Evolutionary conservation across 1,140 invertebrate genomes (phyloP).

Genomic region (Lepidotrigona ventralis): DNA sequence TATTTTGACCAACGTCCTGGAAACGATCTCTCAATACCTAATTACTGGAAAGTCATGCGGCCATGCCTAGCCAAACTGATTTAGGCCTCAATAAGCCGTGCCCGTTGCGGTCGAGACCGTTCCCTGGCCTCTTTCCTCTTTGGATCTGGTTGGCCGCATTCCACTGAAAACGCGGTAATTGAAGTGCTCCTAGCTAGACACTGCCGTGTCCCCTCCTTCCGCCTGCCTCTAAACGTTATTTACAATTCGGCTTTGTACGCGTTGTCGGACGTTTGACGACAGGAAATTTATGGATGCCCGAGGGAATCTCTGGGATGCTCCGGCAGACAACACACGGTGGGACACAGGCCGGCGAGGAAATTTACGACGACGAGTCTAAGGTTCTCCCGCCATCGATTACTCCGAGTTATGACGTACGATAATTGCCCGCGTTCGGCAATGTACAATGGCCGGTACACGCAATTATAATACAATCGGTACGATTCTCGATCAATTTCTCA

Average conservation of each 20-base stretch:
- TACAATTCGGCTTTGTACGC: conserved; percentile 17
- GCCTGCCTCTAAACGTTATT: conserved; percentile 14
- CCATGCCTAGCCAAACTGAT: conserved; percentile 47
- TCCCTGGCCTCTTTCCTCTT: conserved; percentile 10
- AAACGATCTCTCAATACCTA: conserved; percentile 60
- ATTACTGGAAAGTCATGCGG: conserved; percentile 59
- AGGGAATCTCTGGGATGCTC: too few species aligned
- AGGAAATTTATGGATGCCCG: neutral
- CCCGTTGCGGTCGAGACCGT: neutral
- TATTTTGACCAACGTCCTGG: conserved; percentile 51
- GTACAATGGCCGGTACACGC: neutral
- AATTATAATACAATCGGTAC: too few species aligned
- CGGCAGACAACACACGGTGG: neutral
- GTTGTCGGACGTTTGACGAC: conserved; percentile 8
- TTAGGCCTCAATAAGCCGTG: conserved; percentile 56
- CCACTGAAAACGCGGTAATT: conserved; percentile 42
- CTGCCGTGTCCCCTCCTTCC: neutral
- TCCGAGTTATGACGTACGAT: neutral
- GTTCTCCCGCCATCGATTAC: neutral
- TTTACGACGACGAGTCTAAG: neutral
- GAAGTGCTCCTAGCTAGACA: conserved; percentile 29
- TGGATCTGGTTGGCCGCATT: conserved; percentile 38
- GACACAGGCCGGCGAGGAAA: neutral
- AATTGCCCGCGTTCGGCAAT: neutral
- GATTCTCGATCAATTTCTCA: too few species aligned